Conservation (phyloP, 2,113 vertebrate genomes). For the Lasiurus cinereus region DNA sequence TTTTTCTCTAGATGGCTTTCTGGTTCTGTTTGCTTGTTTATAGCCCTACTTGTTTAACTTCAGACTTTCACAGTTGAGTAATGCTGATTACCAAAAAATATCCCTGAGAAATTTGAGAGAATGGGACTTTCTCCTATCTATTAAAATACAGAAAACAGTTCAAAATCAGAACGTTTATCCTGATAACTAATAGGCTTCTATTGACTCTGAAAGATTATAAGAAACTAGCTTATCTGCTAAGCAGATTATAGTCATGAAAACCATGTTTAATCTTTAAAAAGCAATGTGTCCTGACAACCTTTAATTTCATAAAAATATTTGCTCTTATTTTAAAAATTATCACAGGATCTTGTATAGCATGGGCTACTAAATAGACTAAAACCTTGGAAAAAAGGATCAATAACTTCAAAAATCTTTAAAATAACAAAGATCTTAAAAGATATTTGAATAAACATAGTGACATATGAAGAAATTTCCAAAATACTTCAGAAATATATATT, state of each 20-base stretch:
- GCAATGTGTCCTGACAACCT: background rate
- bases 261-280: background rate
- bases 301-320: conserved; percentile 45
- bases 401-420: conserved; percentile 42
- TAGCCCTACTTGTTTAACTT: background rate
- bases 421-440: no score
- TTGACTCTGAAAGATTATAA: conserved; percentile 65
- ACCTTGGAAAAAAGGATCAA: background rate
- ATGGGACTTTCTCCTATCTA: background rate
- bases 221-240: conserved; percentile 44
- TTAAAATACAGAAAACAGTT: conserved; percentile 68
- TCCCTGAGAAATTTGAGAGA: background rate
- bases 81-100: background rate
- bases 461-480: conserved; percentile 13
- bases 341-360: background rate
- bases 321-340: background rate
- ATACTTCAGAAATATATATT: background rate
- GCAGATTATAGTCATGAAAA: background rate
- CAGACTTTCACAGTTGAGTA: background rate
- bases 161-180: conserved; percentile 68
- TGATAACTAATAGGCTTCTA: conserved; percentile 28
- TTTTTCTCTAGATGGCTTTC: background rate
- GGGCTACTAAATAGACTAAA: background rate
- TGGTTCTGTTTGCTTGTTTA: background rate
- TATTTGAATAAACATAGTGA: background rate